phyloP scores from a whole-genome alignment of 2,888 invertebrate genomes.

The Ischnus inquisitorius region DNA sequence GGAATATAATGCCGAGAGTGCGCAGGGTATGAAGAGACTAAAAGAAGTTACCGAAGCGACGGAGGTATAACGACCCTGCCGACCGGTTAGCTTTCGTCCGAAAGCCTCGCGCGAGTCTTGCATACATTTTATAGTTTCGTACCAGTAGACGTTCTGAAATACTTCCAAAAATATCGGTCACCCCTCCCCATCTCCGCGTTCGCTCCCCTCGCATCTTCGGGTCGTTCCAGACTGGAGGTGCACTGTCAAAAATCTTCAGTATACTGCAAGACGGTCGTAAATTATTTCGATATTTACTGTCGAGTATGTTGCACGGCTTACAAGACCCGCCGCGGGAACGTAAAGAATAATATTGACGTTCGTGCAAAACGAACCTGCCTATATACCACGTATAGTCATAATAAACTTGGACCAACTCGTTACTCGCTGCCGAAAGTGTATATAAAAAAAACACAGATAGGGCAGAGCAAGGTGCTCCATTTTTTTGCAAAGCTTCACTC shows the following conservation, averaged over 20 bases:
- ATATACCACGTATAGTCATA: conserved; percentile 26
- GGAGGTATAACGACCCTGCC: conserved; percentile 60
- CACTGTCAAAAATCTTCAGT: conserved; percentile 50
- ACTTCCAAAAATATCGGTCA: conserved; percentile 44
- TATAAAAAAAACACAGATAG: neutral
- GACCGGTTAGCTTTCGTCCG: conserved; percentile 62
- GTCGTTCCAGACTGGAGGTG: neutral
- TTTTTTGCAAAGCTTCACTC: neutral
- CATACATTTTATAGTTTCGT: conserved; percentile 28
- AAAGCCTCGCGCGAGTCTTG: conserved; percentile 4
- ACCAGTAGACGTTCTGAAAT: conserved; percentile 32
- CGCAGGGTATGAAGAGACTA: conserved; percentile 35
- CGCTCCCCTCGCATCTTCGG: neutral
- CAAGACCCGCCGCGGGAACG: conserved; percentile 31
- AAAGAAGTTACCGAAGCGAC: conserved; percentile 36
- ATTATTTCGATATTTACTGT: conserved; percentile 58
- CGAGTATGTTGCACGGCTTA: conserved; percentile 42
- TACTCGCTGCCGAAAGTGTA: conserved; percentile 25
- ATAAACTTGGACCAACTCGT: conserved; percentile 36
- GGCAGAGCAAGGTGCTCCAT: neutral
- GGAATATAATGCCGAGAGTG: conserved; percentile 20
- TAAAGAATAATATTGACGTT: conserved; percentile 69
- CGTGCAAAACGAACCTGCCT: conserved; percentile 53
- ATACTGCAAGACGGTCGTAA: conserved; percentile 63
- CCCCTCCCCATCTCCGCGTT: neutral